Percentiles rank a stretch among this genome's conserved stretches.
phyloP scores from a whole-genome alignment of 2,797 vertebrate species.

The Todus mexicanus region DNA sequence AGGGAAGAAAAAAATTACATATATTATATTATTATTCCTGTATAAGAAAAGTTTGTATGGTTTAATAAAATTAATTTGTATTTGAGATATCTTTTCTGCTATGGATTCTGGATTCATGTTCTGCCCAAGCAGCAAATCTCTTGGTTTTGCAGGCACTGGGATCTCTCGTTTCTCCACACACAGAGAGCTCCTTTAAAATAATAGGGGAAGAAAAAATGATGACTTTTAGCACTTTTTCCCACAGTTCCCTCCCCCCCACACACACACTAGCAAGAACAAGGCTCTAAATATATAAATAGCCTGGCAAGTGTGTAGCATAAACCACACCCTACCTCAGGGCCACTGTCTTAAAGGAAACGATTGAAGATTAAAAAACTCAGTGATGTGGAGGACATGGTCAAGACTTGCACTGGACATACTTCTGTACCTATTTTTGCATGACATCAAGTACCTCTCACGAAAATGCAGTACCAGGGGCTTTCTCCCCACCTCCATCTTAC shows the following conservation, averaged over 20 bases:
- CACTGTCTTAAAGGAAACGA: slow-evolving; percentile 5
- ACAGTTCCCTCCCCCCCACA: background rate
- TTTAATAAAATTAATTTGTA: background rate
- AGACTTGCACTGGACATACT: background rate
- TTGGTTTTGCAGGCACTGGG: background rate
- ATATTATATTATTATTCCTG: background rate
- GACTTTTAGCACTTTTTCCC: background rate
- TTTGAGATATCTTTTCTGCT: background rate
- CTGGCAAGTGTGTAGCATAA: background rate
- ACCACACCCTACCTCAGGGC: background rate
- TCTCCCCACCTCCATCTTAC: fast-evolving
- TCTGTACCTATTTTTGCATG: background rate
- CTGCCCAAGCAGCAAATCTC: background rate
- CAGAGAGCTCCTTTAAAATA: background rate
- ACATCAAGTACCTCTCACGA: background rate
- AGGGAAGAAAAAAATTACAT: fast-evolving
- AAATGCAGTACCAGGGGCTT: background rate
- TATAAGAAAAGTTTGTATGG: background rate
- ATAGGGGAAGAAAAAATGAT: background rate
- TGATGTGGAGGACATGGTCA: background rate
- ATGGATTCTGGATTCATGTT: background rate
- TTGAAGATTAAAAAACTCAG: background rate
- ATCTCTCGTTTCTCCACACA: background rate
- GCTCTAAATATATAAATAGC: background rate
- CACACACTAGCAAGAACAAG: background rate